phyloP scores from a whole-genome alignment of 1,140 invertebrate species.

The Panonychus citri region DNA sequence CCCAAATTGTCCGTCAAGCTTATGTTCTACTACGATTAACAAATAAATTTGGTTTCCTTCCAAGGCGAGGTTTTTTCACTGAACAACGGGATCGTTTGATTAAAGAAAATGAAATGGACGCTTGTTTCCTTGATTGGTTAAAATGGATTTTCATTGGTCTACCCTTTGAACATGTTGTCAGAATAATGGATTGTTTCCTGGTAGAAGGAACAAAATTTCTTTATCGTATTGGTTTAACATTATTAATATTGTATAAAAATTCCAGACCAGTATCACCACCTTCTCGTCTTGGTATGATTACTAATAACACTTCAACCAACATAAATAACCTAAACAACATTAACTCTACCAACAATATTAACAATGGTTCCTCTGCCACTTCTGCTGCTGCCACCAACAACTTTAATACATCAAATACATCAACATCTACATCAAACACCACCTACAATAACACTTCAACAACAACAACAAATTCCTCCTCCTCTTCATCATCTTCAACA shows the following conservation, averaged over 20 bases:
- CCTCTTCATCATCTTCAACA: not conserved
- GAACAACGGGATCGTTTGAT: slow-evolving; percentile 1
- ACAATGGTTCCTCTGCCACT: not conserved
- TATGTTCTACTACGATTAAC: slow-evolving; percentile 51
- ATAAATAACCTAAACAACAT: no score
- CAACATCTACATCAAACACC: no score
- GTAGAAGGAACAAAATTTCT: slow-evolving; percentile 12
- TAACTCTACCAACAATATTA: not conserved
- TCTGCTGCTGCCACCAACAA: no score
- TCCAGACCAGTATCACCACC: not conserved
- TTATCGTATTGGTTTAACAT: slow-evolving; percentile 8
- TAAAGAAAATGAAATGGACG: slow-evolving; percentile 6
- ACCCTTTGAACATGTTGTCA: slow-evolving; percentile 10
- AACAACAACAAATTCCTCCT: not conserved
- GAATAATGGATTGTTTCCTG: slow-evolving; percentile 13
- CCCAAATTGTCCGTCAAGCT: slow-evolving; percentile 71
- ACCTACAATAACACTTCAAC: no score
- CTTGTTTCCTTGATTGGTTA: slow-evolving; percentile 5
- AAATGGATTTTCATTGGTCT: slow-evolving; percentile 12
- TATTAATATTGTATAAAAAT: not conserved
- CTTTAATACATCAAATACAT: no score
- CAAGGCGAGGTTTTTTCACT: not conserved
- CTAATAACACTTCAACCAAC: not conserved
- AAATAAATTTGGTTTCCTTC: slow-evolving; percentile 50
- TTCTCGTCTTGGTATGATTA: no score